Evolutionary conservation across 2,888 invertebrate species (phyloP), one percentile per base, ranked within the genome.

Genomic region (Drosophila monieri): DNA sequence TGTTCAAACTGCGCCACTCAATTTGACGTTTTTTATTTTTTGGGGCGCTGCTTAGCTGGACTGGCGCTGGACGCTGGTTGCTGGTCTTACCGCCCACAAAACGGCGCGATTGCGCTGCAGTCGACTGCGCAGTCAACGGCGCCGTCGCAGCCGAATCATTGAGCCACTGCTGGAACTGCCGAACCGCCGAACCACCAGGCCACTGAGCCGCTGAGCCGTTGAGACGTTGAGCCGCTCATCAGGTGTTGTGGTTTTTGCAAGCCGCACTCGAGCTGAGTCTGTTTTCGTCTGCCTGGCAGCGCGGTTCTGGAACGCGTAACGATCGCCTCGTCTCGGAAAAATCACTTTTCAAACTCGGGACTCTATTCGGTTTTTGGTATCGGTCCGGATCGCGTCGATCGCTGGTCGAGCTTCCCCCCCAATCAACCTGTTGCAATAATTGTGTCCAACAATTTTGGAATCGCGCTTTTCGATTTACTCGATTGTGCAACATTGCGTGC

Each of bases 181-280:
- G 25, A 32, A 48, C 61, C 47, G 23, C 32, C 47, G 25, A 32
- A 41, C 25, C 52, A 12, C n/a, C 14, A 14, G 43, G 10, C 41
- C 52, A 25, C 53, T 9, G 32, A 62, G n/a, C 41, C 61, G 15
- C 60, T 8, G 46, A 47, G 14, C 58, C 25, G 14, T n/a, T 15
- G 53, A 58, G 30, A 56, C 56, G 9, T 47, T 23, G 58, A 52
- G 43, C 30, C 54, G 35, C 55, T 55, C 39, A 61, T 80, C 87
- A 87, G 87, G 89, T 87, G 84, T 88, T 79, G 80, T 89, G 78
- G 89, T 88, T 88, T 88, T 89, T 83, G 89, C 90, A 84, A 87
- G 85, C 83, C 75, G 74, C 65, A 46, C 58, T 75, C 66, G 71
- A 84, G 80, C 77, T 89, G 88, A 89, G 89, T 89, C 85, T 85